Evolutionary conservation across 2,113 vertebrate genomes (phyloP).

Genomic region (Xenopus borealis): DNA sequence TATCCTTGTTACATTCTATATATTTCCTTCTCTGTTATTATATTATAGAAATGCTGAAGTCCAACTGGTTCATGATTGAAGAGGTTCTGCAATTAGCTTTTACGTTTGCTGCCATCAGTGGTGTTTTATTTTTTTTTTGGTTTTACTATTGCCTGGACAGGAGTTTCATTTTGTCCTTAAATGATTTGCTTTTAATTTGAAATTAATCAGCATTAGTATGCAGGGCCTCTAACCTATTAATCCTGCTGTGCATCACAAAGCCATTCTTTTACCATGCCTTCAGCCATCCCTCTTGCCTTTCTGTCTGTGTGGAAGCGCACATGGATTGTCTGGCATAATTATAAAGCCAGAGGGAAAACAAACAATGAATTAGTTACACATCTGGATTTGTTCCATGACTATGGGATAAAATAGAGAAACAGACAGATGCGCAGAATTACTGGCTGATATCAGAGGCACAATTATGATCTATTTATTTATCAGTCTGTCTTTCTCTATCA

Average conservation of each 20-base stretch:
- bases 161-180: slow-evolving; percentile 22
- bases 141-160: slow-evolving; percentile 12
- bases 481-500: too few species aligned
- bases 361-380: slow-evolving; percentile 23
- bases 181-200: slow-evolving; percentile 22
- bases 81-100: too few species aligned
- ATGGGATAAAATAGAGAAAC: too few species aligned
- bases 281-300: not conserved
- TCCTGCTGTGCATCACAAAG: slow-evolving; percentile 11
- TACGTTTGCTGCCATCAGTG: not conserved
- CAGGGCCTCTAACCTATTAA: slow-evolving; percentile 24
- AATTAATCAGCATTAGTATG: slow-evolving; percentile 33
- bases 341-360: slow-evolving; percentile 19
- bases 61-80: too few species aligned
- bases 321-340: not conserved
- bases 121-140: not conserved
- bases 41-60: too few species aligned
- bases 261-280: slow-evolving; percentile 7
- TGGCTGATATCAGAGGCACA: too few species aligned
- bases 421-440: too few species aligned
- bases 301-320: not conserved
- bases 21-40: too few species aligned
- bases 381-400: not conserved
- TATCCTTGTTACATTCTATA: too few species aligned
- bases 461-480: too few species aligned